Evolutionary conservation across 2,797 vertebrate species (phyloP).

Genomic region (Xenops minutus): DNA sequence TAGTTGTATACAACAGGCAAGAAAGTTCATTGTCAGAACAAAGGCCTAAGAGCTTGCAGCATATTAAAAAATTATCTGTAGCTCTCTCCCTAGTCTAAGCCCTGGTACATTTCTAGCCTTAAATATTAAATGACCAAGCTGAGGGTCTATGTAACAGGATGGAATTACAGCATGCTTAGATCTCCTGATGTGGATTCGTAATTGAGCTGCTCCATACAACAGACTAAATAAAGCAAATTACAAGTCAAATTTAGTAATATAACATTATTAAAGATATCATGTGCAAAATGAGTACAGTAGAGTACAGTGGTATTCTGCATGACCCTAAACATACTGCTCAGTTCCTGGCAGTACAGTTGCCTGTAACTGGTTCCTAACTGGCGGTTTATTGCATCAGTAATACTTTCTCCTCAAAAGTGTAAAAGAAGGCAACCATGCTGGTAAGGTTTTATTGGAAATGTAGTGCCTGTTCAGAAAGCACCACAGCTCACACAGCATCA

Average conservation of each 20-base stretch:
- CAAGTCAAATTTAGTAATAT: background rate
- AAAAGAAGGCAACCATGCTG: background rate
- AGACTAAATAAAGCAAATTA: background rate
- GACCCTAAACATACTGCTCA: background rate
- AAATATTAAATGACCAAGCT: background rate
- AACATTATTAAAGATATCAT: background rate
- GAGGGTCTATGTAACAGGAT: background rate
- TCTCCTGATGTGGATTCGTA: background rate
- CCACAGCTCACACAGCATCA: rapidly evolving
- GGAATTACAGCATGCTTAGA: background rate
- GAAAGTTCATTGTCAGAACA: background rate
- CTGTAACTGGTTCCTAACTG: background rate
- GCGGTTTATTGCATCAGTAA: background rate
- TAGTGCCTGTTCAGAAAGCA: background rate
- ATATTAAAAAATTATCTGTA: background rate
- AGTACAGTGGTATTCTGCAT: background rate
- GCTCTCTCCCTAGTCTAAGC: background rate
- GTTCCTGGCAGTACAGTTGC: background rate
- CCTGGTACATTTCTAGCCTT: background rate
- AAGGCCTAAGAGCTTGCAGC: background rate
- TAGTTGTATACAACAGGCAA: background rate
- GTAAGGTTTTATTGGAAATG: background rate
- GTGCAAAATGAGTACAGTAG: background rate
- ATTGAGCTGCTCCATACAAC: background rate
- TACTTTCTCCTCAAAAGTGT: background rate